Evolutionary conservation across 2,888 invertebrate species (phyloP).

Genomic region (Rhaphigaster nebulosa): DNA sequence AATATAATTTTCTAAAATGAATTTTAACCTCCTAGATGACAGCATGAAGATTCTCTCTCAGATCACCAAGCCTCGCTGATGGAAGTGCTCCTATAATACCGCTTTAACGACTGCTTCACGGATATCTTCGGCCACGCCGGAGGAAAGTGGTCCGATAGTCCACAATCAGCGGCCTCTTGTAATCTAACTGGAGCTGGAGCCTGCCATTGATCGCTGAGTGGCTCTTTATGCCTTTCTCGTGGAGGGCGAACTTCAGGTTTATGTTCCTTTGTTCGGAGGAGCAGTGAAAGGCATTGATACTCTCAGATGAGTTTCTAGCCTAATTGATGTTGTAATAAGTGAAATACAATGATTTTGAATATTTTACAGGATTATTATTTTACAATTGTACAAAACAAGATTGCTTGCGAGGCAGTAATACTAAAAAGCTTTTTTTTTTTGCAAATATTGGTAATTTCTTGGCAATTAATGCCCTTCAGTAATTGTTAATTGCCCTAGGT

Average conservation of each 20-base stretch:
- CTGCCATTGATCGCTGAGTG: not conserved
- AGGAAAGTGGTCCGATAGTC: not conserved
- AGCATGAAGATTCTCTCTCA: no score
- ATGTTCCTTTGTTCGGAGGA: not conserved
- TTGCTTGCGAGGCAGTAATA: no score
- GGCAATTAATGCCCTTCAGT: no score
- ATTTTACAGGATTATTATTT: not conserved
- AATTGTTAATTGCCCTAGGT: no score
- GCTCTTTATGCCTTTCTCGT: not conserved
- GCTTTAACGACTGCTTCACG: not conserved
- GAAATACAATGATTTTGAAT: not conserved
- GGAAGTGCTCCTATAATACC: not conserved
- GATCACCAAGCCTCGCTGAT: no score
- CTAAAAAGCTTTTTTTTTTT: no score
- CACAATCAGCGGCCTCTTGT: not conserved
- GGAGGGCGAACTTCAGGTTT: not conserved
- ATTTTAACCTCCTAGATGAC: no score
- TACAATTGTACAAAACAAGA: no score
- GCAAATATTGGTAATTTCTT: no score
- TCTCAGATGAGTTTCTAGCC: not conserved
- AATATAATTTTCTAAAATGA: no score
- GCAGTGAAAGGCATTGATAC: not conserved
- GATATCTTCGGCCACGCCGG: not conserved
- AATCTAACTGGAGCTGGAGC: slow-evolving; percentile 10
- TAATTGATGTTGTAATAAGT: no score